A percentile compares a stretch with the other conserved stretches of the same genome.
phyloP scores from a whole-genome alignment of 2,888 invertebrate genomes.

The Patella depressa region DNA sequence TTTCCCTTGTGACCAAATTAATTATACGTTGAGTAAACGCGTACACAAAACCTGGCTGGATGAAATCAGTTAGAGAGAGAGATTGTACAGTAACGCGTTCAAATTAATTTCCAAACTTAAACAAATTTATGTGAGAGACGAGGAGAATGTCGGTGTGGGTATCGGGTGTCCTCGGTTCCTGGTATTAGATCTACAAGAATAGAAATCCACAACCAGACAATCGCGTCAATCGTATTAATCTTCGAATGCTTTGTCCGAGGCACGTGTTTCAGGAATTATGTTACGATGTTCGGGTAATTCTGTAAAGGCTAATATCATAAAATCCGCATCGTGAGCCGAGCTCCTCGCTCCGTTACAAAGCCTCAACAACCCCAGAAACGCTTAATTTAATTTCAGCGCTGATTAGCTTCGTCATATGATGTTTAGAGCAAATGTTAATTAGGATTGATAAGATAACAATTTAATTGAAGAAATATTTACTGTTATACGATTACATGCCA shows the following conservation, averaged over 20 bases:
- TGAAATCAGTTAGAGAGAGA: neutral
- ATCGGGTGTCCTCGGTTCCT: no score
- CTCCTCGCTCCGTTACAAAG: no score
- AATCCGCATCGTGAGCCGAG: no score
- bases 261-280: neutral
- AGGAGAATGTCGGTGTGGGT: no score
- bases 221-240: neutral
- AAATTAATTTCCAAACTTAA: neutral
- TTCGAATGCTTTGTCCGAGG: neutral
- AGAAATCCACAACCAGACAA: neutral
- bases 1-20: slow-evolving; percentile 30
- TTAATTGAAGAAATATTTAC: neutral
- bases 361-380: no score
- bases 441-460: neutral
- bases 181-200: neutral
- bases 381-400: no score
- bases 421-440: neutral
- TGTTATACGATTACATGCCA: no score
- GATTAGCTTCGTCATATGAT: neutral
- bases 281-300: no score
- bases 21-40: slow-evolving; percentile 25
- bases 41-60: slow-evolving; percentile 15
- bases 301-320: no score
- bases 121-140: neutral
- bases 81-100: neutral